Evolutionary conservation across 2,888 invertebrate species (phyloP).

Genomic region (Scelioninae gen. 1): DNA sequence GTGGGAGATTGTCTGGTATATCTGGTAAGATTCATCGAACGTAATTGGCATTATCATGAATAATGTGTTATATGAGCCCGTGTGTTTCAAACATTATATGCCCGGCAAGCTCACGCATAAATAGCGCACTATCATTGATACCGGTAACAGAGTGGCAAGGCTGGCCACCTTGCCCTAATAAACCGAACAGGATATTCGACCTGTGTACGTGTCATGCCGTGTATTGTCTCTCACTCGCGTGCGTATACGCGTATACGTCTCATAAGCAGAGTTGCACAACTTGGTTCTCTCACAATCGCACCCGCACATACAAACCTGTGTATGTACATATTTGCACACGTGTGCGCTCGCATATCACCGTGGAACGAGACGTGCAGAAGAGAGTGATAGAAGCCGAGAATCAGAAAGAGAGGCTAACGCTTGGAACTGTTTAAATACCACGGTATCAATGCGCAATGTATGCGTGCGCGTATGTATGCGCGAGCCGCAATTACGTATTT

Average conservation of each 20-base stretch:
- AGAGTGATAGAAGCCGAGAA: constrained; percentile 43
- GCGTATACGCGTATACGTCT: constrained; percentile 73
- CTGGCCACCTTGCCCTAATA: constrained; percentile 81
- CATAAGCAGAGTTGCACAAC: constrained; percentile 75
- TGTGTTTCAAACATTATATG: constrained; percentile 20
- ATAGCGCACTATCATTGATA: constrained; percentile 74
- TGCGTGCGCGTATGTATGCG: constrained; percentile 54
- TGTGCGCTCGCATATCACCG: constrained; percentile 25
- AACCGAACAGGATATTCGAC: constrained; percentile 81
- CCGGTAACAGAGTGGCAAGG: constrained; percentile 80
- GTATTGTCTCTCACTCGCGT: constrained; percentile 70
- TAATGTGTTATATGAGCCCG: constrained; percentile 23
- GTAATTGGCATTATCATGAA: constrained; percentile 35
- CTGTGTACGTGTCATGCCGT: constrained; percentile 62
- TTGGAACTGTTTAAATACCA: constrained; percentile 69
- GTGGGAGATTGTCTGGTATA: too few relatives aligned
- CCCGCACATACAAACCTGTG: constrained; percentile 28
- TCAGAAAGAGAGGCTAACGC: constrained; percentile 53
- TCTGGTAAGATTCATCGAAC: not conserved
- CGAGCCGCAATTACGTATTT: constrained; percentile 54
- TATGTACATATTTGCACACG: constrained; percentile 46
- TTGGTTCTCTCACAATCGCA: constrained; percentile 69
- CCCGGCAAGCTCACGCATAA: constrained; percentile 51
- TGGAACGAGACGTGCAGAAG: constrained; percentile 35
- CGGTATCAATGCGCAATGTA: constrained; percentile 36